Conservation (phyloP, 2,797 vertebrate species). For the Lutra lutra region DNA sequence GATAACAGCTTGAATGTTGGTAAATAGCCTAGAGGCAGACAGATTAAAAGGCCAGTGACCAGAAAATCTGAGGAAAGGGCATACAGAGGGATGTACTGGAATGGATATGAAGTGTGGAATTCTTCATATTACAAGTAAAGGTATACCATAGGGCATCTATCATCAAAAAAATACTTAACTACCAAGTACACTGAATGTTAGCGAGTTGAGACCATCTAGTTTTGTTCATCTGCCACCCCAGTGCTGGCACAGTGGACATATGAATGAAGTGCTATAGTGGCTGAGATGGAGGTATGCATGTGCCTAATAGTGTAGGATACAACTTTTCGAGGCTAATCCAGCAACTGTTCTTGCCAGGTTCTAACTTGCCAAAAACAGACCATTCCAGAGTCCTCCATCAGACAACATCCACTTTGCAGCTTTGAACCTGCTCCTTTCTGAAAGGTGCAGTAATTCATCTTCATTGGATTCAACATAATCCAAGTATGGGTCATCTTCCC, state of each 20-base stretch:
- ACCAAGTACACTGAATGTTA: not conserved
- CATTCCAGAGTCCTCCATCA: too few species aligned
- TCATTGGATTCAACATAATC: not conserved
- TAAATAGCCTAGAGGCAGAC: not conserved
- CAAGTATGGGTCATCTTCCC: not conserved
- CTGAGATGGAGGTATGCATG: not conserved
- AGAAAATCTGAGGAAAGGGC: not conserved
- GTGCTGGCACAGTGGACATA: too few species aligned
- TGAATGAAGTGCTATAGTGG: too few species aligned
- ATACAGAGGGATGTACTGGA: not conserved
- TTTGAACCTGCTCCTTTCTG: not conserved
- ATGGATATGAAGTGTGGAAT: rapidly evolving
- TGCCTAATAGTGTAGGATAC: not conserved
- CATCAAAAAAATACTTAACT: not conserved
- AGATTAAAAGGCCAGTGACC: not conserved
- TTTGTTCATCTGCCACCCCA: not conserved
- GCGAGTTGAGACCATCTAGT: not conserved
- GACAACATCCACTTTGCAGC: not conserved
- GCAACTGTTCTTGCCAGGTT: not conserved
- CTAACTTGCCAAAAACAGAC: not conserved
- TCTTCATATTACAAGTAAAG: not conserved
- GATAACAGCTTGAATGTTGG: not conserved
- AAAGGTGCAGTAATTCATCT: not conserved
- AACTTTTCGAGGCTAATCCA: not conserved
- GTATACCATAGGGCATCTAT: not conserved